Conservation (phyloP, 2,888 invertebrate genomes). For the Ophion ventricosus region DNA sequence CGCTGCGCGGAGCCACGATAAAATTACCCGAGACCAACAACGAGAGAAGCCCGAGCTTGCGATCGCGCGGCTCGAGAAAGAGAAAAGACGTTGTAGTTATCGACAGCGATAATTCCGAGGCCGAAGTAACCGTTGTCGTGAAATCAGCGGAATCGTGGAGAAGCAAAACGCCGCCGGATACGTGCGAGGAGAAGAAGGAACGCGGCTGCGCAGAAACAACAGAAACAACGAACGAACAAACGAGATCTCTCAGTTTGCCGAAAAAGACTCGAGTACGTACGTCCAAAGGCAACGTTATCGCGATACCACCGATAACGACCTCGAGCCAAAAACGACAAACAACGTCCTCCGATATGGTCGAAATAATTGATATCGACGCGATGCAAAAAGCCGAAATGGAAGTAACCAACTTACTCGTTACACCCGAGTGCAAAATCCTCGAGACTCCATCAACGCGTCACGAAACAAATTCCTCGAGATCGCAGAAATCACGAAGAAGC, state of each 20-base stretch:
- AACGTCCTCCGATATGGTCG: conserved; percentile 69
- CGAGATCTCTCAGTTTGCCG: conserved; percentile 34
- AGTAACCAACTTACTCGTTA: conserved; percentile 46
- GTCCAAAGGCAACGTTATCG: conserved; percentile 38
- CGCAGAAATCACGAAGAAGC: conserved; percentile 72
- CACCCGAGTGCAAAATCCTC: conserved; percentile 76
- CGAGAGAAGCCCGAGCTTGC: conserved; percentile 24
- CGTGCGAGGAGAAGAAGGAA: conserved; percentile 69
- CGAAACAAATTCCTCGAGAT: conserved; percentile 65
- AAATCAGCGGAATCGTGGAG: conserved; percentile 70
- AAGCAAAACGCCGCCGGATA: conserved; percentile 69
- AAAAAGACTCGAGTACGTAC: conserved; percentile 69
- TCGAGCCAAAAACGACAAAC: conserved; percentile 47
- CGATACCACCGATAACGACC: conserved; percentile 58
- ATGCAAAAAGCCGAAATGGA: conserved; percentile 76
- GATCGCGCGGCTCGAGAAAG: conserved; percentile 67
- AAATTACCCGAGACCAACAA: background rate
- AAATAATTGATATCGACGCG: conserved; percentile 79
- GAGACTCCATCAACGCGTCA: conserved; percentile 69
- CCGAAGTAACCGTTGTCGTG: conserved; percentile 73
- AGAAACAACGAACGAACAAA: conserved; percentile 41
- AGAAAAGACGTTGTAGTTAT: conserved; percentile 75
- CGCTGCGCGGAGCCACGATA: conserved; percentile 42
- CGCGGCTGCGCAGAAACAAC: conserved; percentile 62
- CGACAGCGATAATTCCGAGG: conserved; percentile 69